Conservation (phyloP, 2,888 invertebrate genomes). For the Tryphoninae sp. region DNA sequence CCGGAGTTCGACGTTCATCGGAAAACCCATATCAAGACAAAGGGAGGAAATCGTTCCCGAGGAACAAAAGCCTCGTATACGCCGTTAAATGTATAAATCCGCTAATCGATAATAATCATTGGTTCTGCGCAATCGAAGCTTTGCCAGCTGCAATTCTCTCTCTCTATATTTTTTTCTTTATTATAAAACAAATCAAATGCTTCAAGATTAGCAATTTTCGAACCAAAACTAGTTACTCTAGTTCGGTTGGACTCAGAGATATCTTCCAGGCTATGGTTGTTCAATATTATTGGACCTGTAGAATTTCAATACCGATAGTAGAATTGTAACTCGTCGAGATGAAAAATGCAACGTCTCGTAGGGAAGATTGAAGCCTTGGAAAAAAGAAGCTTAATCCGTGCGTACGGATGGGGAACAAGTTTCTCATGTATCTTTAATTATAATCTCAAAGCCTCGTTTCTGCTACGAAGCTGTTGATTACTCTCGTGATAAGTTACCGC, state of each 20-base stretch:
- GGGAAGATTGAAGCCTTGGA: neutral
- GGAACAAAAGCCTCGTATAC: slow-evolving; percentile 39
- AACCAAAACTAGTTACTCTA: too few species aligned
- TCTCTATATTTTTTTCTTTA: neutral
- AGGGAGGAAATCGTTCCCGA: slow-evolving; percentile 29
- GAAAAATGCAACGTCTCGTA: neutral
- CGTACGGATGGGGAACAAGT: neutral
- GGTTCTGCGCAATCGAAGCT: neutral
- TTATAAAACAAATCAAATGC: neutral
- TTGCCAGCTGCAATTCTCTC: neutral
- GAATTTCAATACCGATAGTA: too few species aligned
- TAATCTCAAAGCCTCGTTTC: neutral
- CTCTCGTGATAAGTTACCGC: slow-evolving; percentile 25
- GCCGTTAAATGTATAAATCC: slow-evolving; percentile 18
- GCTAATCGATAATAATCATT: slow-evolving; percentile 38
- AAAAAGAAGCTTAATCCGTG: neutral
- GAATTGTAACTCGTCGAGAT: too few species aligned
- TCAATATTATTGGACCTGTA: too few species aligned
- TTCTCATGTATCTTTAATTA: neutral
- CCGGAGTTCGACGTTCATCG: slow-evolving; percentile 46
- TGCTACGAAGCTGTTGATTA: slow-evolving; percentile 31
- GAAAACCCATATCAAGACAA: slow-evolving; percentile 34
- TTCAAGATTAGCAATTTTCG: neutral
- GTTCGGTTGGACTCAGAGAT: too few species aligned
- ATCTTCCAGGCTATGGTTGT: too few species aligned